These are phyloP conservation scores for Diorhabda sublineata DNA, from an alignment of 1,140 invertebrate species.

Conservation along the genomic window DNA sequence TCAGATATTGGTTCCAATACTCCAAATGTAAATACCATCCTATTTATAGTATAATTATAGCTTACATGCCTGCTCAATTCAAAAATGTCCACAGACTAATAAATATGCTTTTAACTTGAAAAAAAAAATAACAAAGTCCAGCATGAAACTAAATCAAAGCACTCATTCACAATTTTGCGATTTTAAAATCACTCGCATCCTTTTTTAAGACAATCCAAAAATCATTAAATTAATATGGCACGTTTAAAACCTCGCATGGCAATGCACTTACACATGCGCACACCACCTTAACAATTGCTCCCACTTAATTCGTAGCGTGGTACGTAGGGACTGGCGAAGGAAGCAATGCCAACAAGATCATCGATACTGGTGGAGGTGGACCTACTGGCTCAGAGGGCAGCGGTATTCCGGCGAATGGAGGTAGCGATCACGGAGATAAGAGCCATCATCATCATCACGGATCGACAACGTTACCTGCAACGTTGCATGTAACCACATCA, in stretches of 20 bases:
- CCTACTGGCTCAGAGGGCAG: slow-evolving; percentile 44
- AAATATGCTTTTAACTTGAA: no score
- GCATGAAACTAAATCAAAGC: no score
- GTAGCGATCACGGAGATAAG: slow-evolving; percentile 38
- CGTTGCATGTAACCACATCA: slow-evolving; percentile 51
- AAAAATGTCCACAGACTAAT: no score
- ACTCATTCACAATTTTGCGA: no score
- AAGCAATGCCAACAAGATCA: neutral
- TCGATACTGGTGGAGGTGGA: neutral
- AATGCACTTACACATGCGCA: slow-evolving; percentile 32
- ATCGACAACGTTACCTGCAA: slow-evolving; percentile 53
- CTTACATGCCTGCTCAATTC: no score
- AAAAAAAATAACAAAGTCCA: no score
- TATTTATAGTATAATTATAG: no score
- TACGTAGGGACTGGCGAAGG: slow-evolving; percentile 46
- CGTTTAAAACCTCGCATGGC: neutral
- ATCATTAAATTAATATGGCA: neutral
- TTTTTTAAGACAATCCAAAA: no score
- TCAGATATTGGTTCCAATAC: no score
- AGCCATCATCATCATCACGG: slow-evolving; percentile 49
- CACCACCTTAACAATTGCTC: slow-evolving; percentile 26
- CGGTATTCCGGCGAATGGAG: slow-evolving; percentile 28
- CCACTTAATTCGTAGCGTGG: slow-evolving; percentile 44
- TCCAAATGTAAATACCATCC: no score
- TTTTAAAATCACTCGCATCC: no score